These are phyloP conservation scores for Morbakka virulenta DNA, from an alignment of 30 jellyfish, hydroid and myxozoan genomes.

Conservation along the genomic window DNA sequence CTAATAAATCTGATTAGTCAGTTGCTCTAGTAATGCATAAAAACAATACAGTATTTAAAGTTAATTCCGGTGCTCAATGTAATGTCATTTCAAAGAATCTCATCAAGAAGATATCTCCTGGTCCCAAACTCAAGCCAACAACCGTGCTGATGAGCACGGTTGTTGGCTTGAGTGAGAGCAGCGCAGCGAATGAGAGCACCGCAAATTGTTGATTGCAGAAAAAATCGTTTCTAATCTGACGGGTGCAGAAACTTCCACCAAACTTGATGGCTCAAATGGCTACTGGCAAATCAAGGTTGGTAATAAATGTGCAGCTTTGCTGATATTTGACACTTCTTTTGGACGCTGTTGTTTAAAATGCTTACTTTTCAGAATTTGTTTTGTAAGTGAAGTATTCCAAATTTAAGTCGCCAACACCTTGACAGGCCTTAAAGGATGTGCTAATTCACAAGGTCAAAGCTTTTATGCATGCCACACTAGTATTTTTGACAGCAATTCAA, in stretches of 20 bases:
- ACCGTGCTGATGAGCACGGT: no score
- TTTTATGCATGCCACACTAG: slow-evolving; percentile 1
- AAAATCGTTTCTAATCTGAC: slow-evolving; percentile 60
- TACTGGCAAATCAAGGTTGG: slow-evolving; percentile 66
- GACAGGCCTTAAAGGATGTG: slow-evolving; percentile 39
- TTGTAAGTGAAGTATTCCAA: slow-evolving; percentile 57
- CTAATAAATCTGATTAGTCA: slow-evolving; percentile 12
- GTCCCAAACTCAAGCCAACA: slow-evolving; percentile 51
- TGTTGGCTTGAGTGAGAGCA: no score
- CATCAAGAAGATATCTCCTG: slow-evolving; percentile 25
- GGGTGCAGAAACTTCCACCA: slow-evolving; percentile 65
- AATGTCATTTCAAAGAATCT: slow-evolving; percentile 19
- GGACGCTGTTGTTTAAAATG: slow-evolving; percentile 73
- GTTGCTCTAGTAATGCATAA: slow-evolving; percentile 9
- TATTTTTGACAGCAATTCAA: slow-evolving; percentile 15
- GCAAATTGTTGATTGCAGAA: slow-evolving; percentile 60
- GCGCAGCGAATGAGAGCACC: slow-evolving; percentile 67
- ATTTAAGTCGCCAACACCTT: slow-evolving; percentile 26
- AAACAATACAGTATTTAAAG: slow-evolving; percentile 19
- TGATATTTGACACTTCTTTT: slow-evolving; percentile 67
- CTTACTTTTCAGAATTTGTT: slow-evolving; percentile 62
- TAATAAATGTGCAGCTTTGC: slow-evolving; percentile 25
- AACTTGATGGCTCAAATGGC: slow-evolving; percentile 61
- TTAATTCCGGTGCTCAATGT: slow-evolving; percentile 42
- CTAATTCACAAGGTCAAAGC: slow-evolving; percentile 42